A percentile compares a stretch with the other conserved stretches of the same genome.
Conservation (phyloP, 2,113 vertebrate species). For the Odocoileus hemionus region DNA sequence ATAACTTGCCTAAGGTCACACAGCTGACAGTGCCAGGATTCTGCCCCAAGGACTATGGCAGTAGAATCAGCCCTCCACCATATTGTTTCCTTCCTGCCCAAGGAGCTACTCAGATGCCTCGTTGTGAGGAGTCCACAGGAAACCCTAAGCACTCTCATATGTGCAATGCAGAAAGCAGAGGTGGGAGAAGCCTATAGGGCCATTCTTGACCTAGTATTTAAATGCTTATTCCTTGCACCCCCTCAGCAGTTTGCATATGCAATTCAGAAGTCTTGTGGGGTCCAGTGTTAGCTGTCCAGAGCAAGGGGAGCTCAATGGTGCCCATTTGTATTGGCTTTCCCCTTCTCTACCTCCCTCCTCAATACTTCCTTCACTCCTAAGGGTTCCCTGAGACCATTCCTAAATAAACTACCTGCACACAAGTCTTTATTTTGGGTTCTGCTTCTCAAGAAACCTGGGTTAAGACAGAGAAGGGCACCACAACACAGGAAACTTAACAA, state of each 20-base stretch:
- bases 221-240: background rate
- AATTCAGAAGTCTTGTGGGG: background rate
- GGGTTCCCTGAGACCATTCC: background rate
- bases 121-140: background rate
- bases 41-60: background rate
- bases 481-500: background rate
- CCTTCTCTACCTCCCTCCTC: background rate
- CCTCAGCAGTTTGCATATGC: background rate
- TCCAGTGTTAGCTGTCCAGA: background rate
- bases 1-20: background rate
- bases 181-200: background rate
- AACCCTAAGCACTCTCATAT: background rate
- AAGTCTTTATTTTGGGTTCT: background rate
- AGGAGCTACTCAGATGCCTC: background rate
- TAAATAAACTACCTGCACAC: background rate
- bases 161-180: rapidly evolving
- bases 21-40: background rate
- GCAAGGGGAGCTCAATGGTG: rapidly evolving
- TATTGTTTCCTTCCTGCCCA: background rate
- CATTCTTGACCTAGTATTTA: background rate
- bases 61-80: background rate
- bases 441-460: background rate
- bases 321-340: background rate
- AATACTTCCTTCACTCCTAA: background rate
- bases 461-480: background rate